Evolutionary conservation across 2,888 invertebrate species (phyloP), one percentile per base, ranked within the genome.

Genomic region (Dermolepida albohirtum): DNA sequence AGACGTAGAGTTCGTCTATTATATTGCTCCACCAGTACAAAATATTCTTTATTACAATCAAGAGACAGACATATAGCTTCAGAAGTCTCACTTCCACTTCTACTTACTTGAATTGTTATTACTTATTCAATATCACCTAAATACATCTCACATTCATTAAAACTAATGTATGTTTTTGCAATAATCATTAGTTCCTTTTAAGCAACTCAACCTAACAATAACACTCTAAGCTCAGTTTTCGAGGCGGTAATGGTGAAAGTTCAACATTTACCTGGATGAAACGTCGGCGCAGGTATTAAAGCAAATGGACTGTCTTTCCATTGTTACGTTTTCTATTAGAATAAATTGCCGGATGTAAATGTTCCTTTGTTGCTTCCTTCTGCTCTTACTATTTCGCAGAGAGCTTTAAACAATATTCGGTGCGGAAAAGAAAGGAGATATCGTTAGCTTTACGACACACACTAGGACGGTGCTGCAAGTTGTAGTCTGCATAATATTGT

Each of bases 131-230:
- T 17, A 49, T 17, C 7, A 12, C 10, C 49, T 11, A 49, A 49
- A 49, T 11, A 22, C 22, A 49, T 22, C 49, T 49, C 10, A 34
- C 34, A 34, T 34, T 34, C 34, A 34, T 34, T 34, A 34, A 34
- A 34, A 34, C 34, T 34, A 34, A 34, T 34, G 34, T 34, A 10
- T 34, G 49, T 49, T 49, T 49, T 49, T 8, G 49, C 49, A 49
- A 49, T 49, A 49, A 49, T 16, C 49, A 49, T 49, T 49, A 49
- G 22, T 49, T 17, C 49, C 49, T 49, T 49, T 49, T 16, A 49
- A 16, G 10, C 10, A 17, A 49, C 17, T 22, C 16, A 22, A 22
- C 11, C 49, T 1, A 49, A 49, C 49, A 49, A 49, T 49, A 49
- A 49, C 17, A 49, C 49, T 49, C 6, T 49, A 49, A 49, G 49